Base-by-base conservation (phyloP, 2,888 invertebrate genomes). In the Spicauda simplicius region DNA sequence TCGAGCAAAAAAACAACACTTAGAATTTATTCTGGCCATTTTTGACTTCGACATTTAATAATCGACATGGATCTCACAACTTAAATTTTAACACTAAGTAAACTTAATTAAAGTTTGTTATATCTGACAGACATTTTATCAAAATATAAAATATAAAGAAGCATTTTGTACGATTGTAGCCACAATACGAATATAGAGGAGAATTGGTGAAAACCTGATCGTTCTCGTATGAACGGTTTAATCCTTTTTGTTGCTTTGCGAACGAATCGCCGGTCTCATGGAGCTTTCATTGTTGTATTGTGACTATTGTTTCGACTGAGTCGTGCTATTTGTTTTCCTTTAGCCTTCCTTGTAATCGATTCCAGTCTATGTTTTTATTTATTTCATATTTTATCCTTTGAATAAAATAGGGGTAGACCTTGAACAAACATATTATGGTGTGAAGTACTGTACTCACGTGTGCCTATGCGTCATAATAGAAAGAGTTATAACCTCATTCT, bases 181-280 rank as follows among this genome's bases (percentile, higher is more conserved):
- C 18, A 55, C 76, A 74, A 77, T 69, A 76, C 74, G 78, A 77
- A 77, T 79, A 76, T 70, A 73, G 41, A 16, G 62, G 48, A 65
- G 71, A 76, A 74, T 71, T 77, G 71, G 72, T 72, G 75, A 71
- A 63, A 59, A 74, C 73, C 70, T 71, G 69, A 70, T 48, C 12
- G 19, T 11, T 19, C 45, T 72, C 74, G 76, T 76, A 77, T 76
- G 74, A 77, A 78, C 73, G 74, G 72, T 80, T 81, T 77, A 74
- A 81, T 83, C 72, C 75, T 80, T 82, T 82, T 87, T 80, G 77
- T 84, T 80, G 77, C 73, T 84, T 83, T 82, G 71, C 79, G 80
- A 83, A 82, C 84, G 84, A 83, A 83, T 86, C 83, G 80, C 75
- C 79, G 72, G 82, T 79, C 83, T 85, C 84, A 80, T 81, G 79